Conservation (phyloP, 2,888 invertebrate genomes). For the Petrophora chlorosata region DNA sequence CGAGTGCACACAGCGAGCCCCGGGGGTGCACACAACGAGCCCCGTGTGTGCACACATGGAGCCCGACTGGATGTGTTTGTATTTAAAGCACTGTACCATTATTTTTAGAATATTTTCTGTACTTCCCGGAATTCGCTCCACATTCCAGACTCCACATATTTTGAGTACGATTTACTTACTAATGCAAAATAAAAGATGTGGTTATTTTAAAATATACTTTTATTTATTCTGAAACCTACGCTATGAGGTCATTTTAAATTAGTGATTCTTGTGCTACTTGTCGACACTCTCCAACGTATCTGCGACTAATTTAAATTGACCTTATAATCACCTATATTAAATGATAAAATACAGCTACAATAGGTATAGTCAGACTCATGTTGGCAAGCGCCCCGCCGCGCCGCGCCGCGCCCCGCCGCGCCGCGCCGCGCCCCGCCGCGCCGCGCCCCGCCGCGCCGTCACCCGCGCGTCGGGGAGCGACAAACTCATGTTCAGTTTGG, state of each 20-base stretch:
- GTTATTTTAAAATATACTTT: slow-evolving; percentile 58
- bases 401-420: background rate
- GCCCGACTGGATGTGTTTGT: no score
- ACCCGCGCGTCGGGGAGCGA: background rate
- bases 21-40: no score
- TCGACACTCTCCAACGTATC: no score
- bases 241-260: slow-evolving; percentile 31
- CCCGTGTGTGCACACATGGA: no score
- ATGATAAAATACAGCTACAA: slow-evolving; percentile 32
- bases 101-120: no score
- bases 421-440: background rate
- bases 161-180: slow-evolving; percentile 44
- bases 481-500: no score
- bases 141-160: slow-evolving; percentile 51
- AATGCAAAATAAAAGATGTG: slow-evolving; percentile 51
- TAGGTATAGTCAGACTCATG: slow-evolving; percentile 66
- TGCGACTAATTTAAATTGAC: slow-evolving; percentile 3
- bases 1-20: no score
- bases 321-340: background rate
- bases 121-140: slow-evolving; percentile 28
- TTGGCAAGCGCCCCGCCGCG: slow-evolving; percentile 53
- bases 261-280: no score
- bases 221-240: slow-evolving; percentile 62
- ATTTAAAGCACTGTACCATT: no score
- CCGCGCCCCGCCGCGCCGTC: background rate